Evolutionary conservation across 2,797 vertebrate genomes (phyloP), one percentile per base, ranked within the genome.

Genomic region (Eidolon dupreanum): DNA sequence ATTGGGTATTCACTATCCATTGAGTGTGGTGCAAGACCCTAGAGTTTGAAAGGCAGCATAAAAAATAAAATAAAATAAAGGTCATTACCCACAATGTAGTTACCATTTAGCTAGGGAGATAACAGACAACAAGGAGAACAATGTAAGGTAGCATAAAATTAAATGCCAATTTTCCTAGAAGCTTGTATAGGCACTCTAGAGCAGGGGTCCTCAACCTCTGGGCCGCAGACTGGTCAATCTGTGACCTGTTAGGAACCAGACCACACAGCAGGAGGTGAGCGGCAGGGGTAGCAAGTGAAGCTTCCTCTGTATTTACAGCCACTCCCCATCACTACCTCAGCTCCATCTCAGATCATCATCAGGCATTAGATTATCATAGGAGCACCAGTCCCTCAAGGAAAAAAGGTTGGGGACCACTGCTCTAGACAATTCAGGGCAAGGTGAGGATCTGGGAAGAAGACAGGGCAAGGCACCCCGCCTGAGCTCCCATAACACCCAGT

Each of bases 51-150:
- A 70, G 33, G 63, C 49, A 82, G n/a, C 71, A 92, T 71, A 83
- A 90, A 59, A 91, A 78, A 81, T 31, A 93, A 79, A 95, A 74
- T 20, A 88, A 65, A 63, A 95, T 53, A 71, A 95, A 96, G 65
- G 75, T 41, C 33, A 81, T 38, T 78, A 57, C 8, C 59, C 46
- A 93, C 68, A 78, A 73, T 74, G 53, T 36, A 71, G 74, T 70
- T 89, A 77, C 55, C 82, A 49, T 38, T 55, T 43, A 89, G 86
- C 12, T 17, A 49, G 36, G 43, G 24, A 73, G 68, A 75, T 46
- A 85, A 66, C 28, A 75, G 43, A 74, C 16, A 71, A n/a, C 73
- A 86, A 66, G 20, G 53, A 81, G 63, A 77, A 85, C 33, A 93
- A 81, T 16, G 68, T n/a, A 15, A 89, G 59, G 81, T 6, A 65